Conservation (phyloP, 2,113 vertebrate species). For the Micronycteris hirsuta region DNA sequence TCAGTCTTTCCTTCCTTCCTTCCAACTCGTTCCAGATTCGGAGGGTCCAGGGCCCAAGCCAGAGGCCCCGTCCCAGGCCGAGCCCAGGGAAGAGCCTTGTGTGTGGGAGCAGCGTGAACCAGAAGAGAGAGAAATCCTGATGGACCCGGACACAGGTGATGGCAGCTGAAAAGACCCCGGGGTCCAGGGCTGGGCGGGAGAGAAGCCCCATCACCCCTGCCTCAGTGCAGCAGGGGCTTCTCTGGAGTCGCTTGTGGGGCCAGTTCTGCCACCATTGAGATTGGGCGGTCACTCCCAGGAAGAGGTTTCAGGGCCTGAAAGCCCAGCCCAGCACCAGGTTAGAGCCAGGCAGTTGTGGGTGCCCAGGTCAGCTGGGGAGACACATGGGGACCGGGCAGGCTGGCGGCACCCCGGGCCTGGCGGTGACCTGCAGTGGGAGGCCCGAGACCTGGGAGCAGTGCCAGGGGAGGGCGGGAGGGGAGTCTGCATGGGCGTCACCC, state of each 20-base stretch:
- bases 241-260: background rate
- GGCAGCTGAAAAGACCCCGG: background rate
- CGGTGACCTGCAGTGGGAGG: background rate
- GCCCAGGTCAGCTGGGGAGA: background rate
- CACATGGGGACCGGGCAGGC: background rate
- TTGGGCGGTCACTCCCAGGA: background rate
- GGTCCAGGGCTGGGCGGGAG: background rate
- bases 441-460: background rate
- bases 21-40: background rate
- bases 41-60: constrained; percentile 70
- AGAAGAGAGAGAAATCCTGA: constrained; percentile 77
- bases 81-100: constrained; percentile 75
- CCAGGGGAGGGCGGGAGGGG: background rate
- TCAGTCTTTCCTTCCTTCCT: background rate
- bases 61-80: constrained; percentile 63
- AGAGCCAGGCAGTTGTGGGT: background rate
- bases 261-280: background rate
- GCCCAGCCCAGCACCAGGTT: background rate
- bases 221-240: too few relatives aligned
- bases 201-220: background rate
- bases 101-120: constrained; percentile 77
- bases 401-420: background rate
- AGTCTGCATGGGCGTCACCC: background rate
- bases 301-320: background rate
- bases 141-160: constrained; percentile 74